phyloP scores from a whole-genome alignment of 92 coral and sea anemone genomes.

The Montipora capitata region DNA sequence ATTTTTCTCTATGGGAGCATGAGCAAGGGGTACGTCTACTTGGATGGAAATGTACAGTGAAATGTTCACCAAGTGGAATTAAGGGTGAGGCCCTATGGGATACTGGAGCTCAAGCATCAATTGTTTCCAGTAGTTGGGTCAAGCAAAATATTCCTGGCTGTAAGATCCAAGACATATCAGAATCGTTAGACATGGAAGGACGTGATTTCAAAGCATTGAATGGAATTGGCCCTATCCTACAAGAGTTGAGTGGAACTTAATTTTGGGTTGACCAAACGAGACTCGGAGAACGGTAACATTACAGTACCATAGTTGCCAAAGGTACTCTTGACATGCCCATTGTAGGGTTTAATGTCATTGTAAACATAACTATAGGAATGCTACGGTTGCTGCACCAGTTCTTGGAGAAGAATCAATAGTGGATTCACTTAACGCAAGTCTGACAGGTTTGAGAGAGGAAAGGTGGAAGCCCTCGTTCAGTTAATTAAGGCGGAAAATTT shows the following conservation, averaged over 20 bases:
- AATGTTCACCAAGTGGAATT: slow-evolving; percentile 54
- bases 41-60: slow-evolving; percentile 63
- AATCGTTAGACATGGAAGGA: slow-evolving; percentile 51
- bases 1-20: slow-evolving; percentile 74
- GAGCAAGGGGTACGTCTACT: slow-evolving; percentile 66
- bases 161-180: slow-evolving; percentile 46
- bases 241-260: slow-evolving; percentile 63
- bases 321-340: not conserved
- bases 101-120: slow-evolving; percentile 82
- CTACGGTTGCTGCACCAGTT: no score
- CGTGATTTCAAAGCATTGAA: slow-evolving; percentile 71
- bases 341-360: no score
- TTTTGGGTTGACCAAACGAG: not conserved
- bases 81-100: slow-evolving; percentile 66
- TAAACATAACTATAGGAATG: no score
- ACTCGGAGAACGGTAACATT: not conserved
- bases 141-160: slow-evolving; percentile 28
- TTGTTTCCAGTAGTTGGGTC: slow-evolving; percentile 64
- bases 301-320: not conserved
- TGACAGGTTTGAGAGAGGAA: no score
- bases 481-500: no score
- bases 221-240: slow-evolving; percentile 71
- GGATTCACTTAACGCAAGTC: no score
- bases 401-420: no score
- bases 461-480: no score